These are phyloP conservation scores for Mercenaria mercenaria DNA, from an alignment of 1,140 invertebrate species.

Conservation along the genomic window DNA sequence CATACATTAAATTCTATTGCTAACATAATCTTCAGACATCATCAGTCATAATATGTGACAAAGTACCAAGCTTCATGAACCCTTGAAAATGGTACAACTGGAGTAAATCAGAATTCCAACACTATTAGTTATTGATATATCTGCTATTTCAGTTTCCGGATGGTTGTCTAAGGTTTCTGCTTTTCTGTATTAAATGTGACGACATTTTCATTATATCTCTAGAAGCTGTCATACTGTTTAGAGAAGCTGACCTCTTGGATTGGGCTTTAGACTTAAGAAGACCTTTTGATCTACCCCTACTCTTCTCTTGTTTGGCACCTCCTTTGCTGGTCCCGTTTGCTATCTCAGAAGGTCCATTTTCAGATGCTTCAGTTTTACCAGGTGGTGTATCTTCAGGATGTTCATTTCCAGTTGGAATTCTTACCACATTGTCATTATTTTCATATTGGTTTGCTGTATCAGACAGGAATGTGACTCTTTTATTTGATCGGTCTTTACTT, in stretches of 20 bases:
- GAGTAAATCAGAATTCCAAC: too few species aligned
- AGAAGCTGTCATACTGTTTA: constrained; percentile 16
- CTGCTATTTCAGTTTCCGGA: background rate
- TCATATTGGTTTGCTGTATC: constrained; percentile 10
- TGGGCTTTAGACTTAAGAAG: background rate
- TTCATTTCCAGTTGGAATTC: constrained; percentile 8
- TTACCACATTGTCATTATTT: constrained; percentile 8
- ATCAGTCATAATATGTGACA: too few species aligned
- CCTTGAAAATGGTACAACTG: too few species aligned
- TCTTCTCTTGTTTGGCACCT: background rate
- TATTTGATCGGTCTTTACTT: constrained; percentile 61
- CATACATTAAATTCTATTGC: too few species aligned
- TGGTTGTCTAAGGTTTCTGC: constrained; percentile 53
- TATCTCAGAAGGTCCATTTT: background rate
- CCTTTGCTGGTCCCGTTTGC: background rate
- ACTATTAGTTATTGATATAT: too few species aligned
- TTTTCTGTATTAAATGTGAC: constrained; percentile 59
- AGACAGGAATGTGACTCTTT: constrained; percentile 43
- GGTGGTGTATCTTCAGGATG: background rate
- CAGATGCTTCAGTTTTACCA: background rate
- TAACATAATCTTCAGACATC: too few species aligned
- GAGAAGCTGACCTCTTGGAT: constrained; percentile 49
- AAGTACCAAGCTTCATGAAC: too few species aligned
- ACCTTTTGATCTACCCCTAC: constrained; percentile 1
- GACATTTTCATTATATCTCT: constrained; percentile 63